Conservation (phyloP, 2,797 vertebrate genomes). For the Rousettus madagascariensis region DNA sequence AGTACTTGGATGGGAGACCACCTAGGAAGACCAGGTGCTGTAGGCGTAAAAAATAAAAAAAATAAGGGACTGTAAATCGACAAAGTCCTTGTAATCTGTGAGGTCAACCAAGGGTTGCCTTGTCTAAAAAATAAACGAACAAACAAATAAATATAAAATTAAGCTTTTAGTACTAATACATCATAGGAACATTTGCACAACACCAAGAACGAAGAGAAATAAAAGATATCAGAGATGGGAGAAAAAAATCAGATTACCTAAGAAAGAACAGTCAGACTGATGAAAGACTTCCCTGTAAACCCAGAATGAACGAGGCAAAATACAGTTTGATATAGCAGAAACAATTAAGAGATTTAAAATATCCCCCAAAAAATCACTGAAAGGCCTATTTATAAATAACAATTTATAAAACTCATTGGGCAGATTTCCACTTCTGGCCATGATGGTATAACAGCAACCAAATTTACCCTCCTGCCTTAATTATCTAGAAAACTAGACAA, state of each 20-base stretch:
- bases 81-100: too few species aligned
- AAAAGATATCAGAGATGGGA: not conserved
- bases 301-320: not conserved
- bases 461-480: not conserved
- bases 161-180: not conserved
- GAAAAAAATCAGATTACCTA: not conserved
- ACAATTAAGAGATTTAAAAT: not conserved
- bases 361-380: not conserved
- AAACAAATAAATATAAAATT: not conserved
- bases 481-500: not conserved
- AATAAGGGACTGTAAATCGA: too few species aligned
- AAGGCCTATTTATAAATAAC: not conserved
- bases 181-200: not conserved
- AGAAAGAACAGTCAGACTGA: not conserved
- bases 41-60: too few species aligned
- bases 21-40: too few species aligned
- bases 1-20: too few species aligned
- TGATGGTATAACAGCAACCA: not conserved
- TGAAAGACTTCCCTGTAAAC: not conserved
- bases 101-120: too few species aligned
- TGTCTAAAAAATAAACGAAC: too few species aligned
- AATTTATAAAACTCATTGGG: not conserved
- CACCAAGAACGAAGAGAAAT: conserved; percentile 11
- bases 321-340: not conserved
- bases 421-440: not conserved